Evolutionary conservation across 2,113 vertebrate species (phyloP), one percentile per base, ranked within the genome.

Genomic region (Nasalis larvatus): DNA sequence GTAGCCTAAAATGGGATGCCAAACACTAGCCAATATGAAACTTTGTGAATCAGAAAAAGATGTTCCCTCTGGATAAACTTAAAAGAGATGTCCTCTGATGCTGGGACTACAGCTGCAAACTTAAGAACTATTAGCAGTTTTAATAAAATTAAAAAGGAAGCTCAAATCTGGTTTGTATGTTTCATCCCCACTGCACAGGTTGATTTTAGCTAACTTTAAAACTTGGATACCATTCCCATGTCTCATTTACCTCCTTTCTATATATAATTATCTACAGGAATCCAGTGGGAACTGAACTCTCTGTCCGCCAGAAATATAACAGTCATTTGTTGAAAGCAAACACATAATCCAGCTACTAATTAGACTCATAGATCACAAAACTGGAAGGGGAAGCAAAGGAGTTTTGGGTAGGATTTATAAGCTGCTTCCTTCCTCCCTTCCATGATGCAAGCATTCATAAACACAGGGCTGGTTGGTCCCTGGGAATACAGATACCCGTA

Each of bases 71-170:
- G 69, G 21, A 40, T 86, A 71, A 95, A 69, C 45, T 40, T 73
- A 66, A 88, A 47, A 52, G 45, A 95, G 27, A 32, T 17, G 9
- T 40, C 30, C 21, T 86, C 37, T 86, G 32, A 14, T 54, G 12
- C 42, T 74, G 20, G 40, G 45, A 86, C 21, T 71, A 69, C 69
- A 25, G 32, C n/a, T 94, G 21, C 82, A 85, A 86, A 35, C 20
- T 74, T 88, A 91, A 47, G 25, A 96, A 94, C 30, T 40, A 54
- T 60, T 20, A 92, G 21, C 37, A 83, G n/a, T 89, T 91, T 92
- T 74, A 94, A 87, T 42, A 92, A 96, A 89, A 93, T 37, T 40
- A 58, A 94, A 89, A 92, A 94, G 21, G 45, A 83, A 90, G 14
- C 47, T 92, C 47, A 93, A 92, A 56, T 66, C n/a, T 82, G 23